These are phyloP conservation scores for Noctua fimbriata DNA, from an alignment of 2,888 invertebrate genomes.

Conservation along the genomic window DNA sequence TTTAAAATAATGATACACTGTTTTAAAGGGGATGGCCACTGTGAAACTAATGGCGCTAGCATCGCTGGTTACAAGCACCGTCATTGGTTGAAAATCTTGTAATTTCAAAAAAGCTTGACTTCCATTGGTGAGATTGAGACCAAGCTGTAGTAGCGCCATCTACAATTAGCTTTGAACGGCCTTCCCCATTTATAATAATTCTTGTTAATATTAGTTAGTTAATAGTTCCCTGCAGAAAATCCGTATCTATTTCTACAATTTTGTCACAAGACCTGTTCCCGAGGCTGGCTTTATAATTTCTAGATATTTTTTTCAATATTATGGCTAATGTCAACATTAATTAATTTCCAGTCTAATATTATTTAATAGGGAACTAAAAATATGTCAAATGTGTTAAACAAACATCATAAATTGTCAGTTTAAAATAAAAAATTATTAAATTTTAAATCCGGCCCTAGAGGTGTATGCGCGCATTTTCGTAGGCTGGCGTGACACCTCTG, in stretches of 20 bases:
- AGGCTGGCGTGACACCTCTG: constrained; percentile 65
- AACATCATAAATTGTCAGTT: constrained; percentile 52
- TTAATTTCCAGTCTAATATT: constrained; percentile 15
- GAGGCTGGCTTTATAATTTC: constrained; percentile 15
- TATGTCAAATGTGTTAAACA: constrained; percentile 32
- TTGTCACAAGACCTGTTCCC: background rate
- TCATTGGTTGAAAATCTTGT: too few relatives aligned
- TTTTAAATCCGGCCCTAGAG: constrained; percentile 64
- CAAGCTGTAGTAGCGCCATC: too few relatives aligned
- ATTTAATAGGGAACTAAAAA: constrained; percentile 20
- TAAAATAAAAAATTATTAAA: constrained; percentile 42
- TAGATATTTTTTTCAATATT: constrained; percentile 14
- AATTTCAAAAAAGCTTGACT: too few relatives aligned
- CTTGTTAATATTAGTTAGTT: too few relatives aligned
- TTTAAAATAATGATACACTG: too few relatives aligned
- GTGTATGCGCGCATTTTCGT: constrained; percentile 64
- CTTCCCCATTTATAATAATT: background rate
- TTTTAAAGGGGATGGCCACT: too few relatives aligned
- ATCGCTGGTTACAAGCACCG: too few relatives aligned
- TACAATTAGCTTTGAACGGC: too few relatives aligned
- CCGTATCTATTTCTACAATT: constrained; percentile 1
- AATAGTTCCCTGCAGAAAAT: background rate
- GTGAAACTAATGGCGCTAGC: too few relatives aligned
- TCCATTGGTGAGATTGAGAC: too few relatives aligned
- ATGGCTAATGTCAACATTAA: background rate